These are phyloP conservation scores for Hassar affinis DNA, from an alignment of 2,113 vertebrate species.

Conservation along the genomic window DNA sequence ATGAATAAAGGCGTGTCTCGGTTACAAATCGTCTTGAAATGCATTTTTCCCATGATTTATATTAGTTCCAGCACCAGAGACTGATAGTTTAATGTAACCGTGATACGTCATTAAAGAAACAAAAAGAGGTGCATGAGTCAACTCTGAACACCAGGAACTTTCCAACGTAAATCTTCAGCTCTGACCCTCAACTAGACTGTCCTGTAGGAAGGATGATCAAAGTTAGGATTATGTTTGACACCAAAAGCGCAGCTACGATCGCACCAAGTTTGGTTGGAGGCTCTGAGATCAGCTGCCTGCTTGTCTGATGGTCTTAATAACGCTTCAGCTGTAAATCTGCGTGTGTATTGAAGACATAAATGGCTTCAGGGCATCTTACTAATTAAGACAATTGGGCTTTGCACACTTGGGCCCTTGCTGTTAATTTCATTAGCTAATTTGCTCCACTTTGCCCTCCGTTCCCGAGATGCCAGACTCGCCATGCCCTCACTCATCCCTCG, in stretches of 20 bases:
- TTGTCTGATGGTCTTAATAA: background rate
- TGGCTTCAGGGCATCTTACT: slow-evolving; percentile 67
- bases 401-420: slow-evolving; percentile 64
- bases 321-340: slow-evolving; percentile 23
- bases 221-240: background rate
- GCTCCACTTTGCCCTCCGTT: slow-evolving; percentile 72
- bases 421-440: slow-evolving; percentile 80
- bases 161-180: too few relatives aligned
- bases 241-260: background rate
- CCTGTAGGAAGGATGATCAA: background rate
- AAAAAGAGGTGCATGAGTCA: too few relatives aligned
- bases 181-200: background rate
- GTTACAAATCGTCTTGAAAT: background rate
- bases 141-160: too few relatives aligned
- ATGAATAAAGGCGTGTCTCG: background rate
- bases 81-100: background rate
- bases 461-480: slow-evolving; percentile 59
- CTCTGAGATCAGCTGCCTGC: background rate
- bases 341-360: slow-evolving; percentile 9
- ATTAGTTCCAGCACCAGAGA: background rate
- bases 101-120: too few relatives aligned
- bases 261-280: background rate
- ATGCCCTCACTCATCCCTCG: slow-evolving; percentile 76
- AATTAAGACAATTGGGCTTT: slow-evolving; percentile 78
- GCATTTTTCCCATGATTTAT: background rate